Conservation (phyloP, 2,888 invertebrate genomes). For the Galerucella pusilla region DNA sequence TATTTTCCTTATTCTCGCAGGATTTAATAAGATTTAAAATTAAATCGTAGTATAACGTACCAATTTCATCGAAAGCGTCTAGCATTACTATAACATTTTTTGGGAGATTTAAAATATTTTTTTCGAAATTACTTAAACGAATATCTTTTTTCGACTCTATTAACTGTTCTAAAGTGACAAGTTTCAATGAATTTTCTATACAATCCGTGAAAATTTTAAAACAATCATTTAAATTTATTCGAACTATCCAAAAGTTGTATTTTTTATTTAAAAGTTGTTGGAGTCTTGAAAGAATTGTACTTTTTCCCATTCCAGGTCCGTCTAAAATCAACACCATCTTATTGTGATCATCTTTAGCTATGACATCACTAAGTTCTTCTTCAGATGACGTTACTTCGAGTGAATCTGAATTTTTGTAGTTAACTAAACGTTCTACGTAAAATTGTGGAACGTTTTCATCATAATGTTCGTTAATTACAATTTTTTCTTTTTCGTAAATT, state of each 20-base stretch:
- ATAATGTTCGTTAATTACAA: neutral
- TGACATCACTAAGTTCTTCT: neutral
- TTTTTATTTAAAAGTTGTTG: conserved; percentile 1
- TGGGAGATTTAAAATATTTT: conserved; percentile 5
- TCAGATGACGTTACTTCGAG: neutral
- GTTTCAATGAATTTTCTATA: neutral
- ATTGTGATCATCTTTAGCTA: neutral
- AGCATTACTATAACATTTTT: conserved; percentile 14
- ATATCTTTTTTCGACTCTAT: neutral
- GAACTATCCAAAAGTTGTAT: conserved; percentile 7
- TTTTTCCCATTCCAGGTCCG: conserved; percentile 27
- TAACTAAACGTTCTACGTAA: conserved; percentile 1
- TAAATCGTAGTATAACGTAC: conserved; percentile 21
- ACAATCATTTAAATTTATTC: conserved; percentile 17
- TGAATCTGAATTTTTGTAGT: neutral
- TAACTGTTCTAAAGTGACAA: neutral
- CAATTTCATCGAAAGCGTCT: conserved; percentile 31
- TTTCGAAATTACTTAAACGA: neutral
- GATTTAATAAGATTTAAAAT: conserved; percentile 14
- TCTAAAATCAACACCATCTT: conserved; percentile 14
- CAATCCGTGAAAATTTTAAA: conserved; percentile 4
- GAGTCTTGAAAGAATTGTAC: conserved; percentile 9
- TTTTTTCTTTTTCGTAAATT: conserved; percentile 5
- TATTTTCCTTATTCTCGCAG: neutral
- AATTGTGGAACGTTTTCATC: neutral